Percentiles rank a stretch among this genome's conserved stretches.
These are phyloP conservation scores for Aphelenchoides avenae DNA, from an alignment of 1,140 invertebrate genomes.

Conservation along the genomic window DNA sequence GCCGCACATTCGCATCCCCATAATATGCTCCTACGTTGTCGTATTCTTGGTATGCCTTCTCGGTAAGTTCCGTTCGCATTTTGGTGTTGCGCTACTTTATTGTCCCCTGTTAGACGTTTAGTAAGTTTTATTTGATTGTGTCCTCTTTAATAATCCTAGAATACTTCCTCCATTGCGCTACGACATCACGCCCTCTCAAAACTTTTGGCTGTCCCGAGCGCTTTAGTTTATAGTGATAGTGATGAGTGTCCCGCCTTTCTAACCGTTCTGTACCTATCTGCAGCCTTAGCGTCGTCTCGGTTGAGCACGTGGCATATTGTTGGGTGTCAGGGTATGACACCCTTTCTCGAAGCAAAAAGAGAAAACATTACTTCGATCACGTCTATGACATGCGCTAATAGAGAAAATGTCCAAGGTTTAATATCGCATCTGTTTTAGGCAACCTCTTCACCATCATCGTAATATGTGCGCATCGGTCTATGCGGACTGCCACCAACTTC, in stretches of 20 bases:
- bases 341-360: too few species aligned
- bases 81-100: too few species aligned
- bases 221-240: background rate
- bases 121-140: background rate
- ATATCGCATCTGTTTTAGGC: slow-evolving; percentile 9
- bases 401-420: too few species aligned
- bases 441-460: slow-evolving; percentile 32
- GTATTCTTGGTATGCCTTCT: slow-evolving; percentile 25
- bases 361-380: background rate
- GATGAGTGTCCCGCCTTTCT: background rate
- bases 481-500: slow-evolving; percentile 74
- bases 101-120: background rate
- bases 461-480: slow-evolving; percentile 32
- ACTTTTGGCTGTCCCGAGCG: background rate
- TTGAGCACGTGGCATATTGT: too few species aligned
- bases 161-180: too few species aligned
- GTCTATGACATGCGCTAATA: too few species aligned
- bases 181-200: slow-evolving; percentile 6
- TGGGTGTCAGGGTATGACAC: too few species aligned
- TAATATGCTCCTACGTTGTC: slow-evolving; percentile 24
- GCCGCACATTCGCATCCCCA: slow-evolving; percentile 5
- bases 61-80: slow-evolving; percentile 6
- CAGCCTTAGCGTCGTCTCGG: too few species aligned
- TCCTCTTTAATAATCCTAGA: background rate
- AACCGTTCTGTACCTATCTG: background rate